Percentiles rank a stretch among this genome's conserved stretches.
phyloP scores from a whole-genome alignment of 2,797 vertebrate species.

The Onychomys torridus region DNA sequence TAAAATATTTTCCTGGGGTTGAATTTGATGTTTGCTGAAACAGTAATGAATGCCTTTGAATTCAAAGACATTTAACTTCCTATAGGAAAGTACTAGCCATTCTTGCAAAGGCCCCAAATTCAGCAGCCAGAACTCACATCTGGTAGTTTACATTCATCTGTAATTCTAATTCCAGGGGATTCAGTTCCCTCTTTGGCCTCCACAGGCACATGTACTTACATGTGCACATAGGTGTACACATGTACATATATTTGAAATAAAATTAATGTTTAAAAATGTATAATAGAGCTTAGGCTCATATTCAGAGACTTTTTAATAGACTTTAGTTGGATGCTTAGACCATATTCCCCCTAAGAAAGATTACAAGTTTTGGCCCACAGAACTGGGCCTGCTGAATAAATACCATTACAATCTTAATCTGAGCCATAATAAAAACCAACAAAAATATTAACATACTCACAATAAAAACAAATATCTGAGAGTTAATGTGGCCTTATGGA shows the following conservation, averaged over 20 bases:
- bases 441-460: not conserved
- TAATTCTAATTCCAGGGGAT: not conserved
- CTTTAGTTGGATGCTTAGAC: not conserved
- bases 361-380: not conserved
- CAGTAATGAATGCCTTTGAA: constrained; percentile 56
- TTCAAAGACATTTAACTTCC: constrained; percentile 45
- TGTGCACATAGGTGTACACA: not conserved
- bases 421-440: not conserved
- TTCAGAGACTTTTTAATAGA: not conserved
- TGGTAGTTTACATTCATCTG: not conserved
- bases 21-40: constrained; percentile 66
- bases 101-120: not conserved
- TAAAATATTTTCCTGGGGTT: constrained; percentile 80
- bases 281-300: not conserved
- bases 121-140: not conserved
- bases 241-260: not conserved
- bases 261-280: not conserved
- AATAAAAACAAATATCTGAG: not conserved
- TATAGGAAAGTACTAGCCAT: not conserved
- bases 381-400: not conserved
- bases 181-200: not conserved
- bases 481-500: not conserved
- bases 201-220: not conserved
- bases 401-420: not conserved
- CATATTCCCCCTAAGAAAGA: not conserved